Base-by-base conservation (phyloP, 2,113 vertebrate species). In the Dipodomys ordii region DNA sequence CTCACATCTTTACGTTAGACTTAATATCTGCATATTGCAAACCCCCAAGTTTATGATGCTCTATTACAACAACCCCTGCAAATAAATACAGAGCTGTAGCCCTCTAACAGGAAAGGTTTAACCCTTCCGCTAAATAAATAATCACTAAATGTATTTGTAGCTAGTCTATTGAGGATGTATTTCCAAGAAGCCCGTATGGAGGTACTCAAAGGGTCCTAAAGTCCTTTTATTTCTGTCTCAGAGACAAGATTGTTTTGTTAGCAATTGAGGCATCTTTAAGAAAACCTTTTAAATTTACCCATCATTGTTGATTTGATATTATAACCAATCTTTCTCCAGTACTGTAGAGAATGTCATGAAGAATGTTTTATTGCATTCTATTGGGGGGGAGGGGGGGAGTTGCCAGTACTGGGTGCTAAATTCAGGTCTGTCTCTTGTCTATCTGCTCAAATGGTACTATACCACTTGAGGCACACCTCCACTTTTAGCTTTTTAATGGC, bases 101-200 rank as follows among this genome's bases (percentile, higher is more conserved):
- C 57, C 15, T 90, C 64, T 57, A 53, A 85, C 22, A 83, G 53
- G 7, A 74, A 62, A 92, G 19, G 10, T 30, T 49, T 92, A 87
- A 84, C 32, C 32, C 67, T 64, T 85, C n/a, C 76, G 62, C 35
- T 78, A 94, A 92, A 91, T 28, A 73, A 88, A 90, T 44, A 78
- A 80, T 53, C 68, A 62, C 30, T 53, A 72, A 60, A 80, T 6
- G 25, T 53, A 62, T 65, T 57, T 86, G 60, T 23, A 81, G n/a
- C 64, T 12, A 49, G 49, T 49, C n/a, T 76, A 25, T 27, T 80
- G 65, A 80, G 46, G 65, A 90, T 39, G 71, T 8, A 32, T 90
- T 67, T 67, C 67, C 67, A 69, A n/a, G 72, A 86, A 87, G 27
- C 11, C 20, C 57, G 78, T 57, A 73, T 87, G 87, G 49, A 60